Evolutionary conservation across 2,888 invertebrate species (phyloP), one percentile per base, ranked within the genome.

Genomic region (Diploptera punctata): DNA sequence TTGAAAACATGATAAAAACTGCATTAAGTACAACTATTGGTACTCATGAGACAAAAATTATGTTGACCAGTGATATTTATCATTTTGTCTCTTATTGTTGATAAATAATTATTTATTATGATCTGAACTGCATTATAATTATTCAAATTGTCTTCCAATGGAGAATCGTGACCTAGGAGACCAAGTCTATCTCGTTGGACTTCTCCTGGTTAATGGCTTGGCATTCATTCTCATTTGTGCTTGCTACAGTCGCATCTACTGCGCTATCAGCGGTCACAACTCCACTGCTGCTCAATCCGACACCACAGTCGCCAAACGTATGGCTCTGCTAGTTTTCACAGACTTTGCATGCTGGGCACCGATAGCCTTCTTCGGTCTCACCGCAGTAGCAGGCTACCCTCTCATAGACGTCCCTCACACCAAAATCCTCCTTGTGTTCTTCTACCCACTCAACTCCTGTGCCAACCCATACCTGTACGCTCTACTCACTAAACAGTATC

Each of bases 391-490:
- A 52, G 90, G 90, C 16, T 82, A 85, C 74, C 89, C 90, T 1
- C 82, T 90, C 43, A 89, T 91, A 68, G 87, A 81, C n/a, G 84
- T 85, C 0, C 83, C 84, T 3, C 83, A 84, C 76, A 83, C 84
- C 4, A 85, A 85, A 78, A 85, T 91, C 69, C 83, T 89, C 5
- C 80, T 89, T 74, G 90, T 91, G 10, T 90, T 90, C 79, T 89
- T 91, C 81, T 88, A 90, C 79, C 91, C 91, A 0, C 83, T 91
- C 75, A 91, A 91, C 81, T 87, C 89, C 1, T 90, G 89, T 79
- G 89, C 90, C 73, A 91, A 91, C 79, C 91, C 91, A 0, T 90
- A 89, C 79, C 81, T 91, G 43, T 91, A 91, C 80, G 90, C 90
- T 4, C 85, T 90, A 72, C 84, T 90, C 73, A 90, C 90, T 1